Evolutionary conservation across 2,888 invertebrate species (phyloP), one percentile per base, ranked within the genome.

Genomic region (Ormyrus rosae): DNA sequence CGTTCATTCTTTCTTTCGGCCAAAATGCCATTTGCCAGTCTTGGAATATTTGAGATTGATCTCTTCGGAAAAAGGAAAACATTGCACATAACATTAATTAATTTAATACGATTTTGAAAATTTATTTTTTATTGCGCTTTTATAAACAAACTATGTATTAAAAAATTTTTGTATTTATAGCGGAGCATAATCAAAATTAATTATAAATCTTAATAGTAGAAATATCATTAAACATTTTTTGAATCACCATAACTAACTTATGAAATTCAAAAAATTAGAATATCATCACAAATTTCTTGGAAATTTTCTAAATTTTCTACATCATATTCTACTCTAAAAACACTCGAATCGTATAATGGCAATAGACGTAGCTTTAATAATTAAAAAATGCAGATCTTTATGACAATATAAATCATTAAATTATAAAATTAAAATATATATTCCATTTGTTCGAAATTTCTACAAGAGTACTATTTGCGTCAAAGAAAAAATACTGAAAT

Each of bases 21-120:
- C 48, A 84, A 85, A 84, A 86, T 86, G 82, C 86, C 85, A 85
- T 85, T 87, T 83, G 86, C 85, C 86, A 87, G 88, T 87, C 86
- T 87, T 86, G 84, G 63, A 83, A 84, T 78, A 85, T 65, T 76
- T 69, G 75, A 82, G 75, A 65, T 71, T 75, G 46, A 75, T 76
- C 73, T 83, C 74, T 73, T 68, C 10, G 9, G 7, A 72, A 69
- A 69, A 81, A 68, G 45, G 55, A 64, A 70, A 81, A 56, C 76
- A 78, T 81, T 81, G 70, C 78, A 78, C 73, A 19, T 67, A 67
- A 67, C 11, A 9, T 65, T 55, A 55, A 11, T 64, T 73, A 79
- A 9, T 79, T 13, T 71, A 63, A 68, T 64, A 73, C 6, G n/a
- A 55, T 45, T 68, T 76, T 65, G 51, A 19, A 64, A 48, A n/a